A percentile compares a stretch with the other conserved stretches of the same genome.
These are phyloP conservation scores for Leptoteleia sp. DNA, from an alignment of 1,140 invertebrate species.

Conservation along the genomic window DNA sequence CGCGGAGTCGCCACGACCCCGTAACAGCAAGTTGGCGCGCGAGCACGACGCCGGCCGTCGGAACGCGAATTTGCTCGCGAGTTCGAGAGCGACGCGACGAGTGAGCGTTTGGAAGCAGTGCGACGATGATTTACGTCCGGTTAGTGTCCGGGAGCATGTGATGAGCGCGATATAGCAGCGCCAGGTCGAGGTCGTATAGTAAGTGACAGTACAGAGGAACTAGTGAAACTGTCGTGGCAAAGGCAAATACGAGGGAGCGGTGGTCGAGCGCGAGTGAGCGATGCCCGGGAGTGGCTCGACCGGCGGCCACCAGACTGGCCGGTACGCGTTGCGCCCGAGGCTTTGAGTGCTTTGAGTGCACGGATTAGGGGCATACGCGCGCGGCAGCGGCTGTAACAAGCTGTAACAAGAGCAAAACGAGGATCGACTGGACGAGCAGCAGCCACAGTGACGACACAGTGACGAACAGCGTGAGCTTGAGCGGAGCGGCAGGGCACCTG, in stretches of 20 bases:
- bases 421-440: too few species aligned
- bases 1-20: conserved; percentile 15
- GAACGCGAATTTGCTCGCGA: conserved; percentile 31
- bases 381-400: too few species aligned
- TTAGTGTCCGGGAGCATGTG: conserved; percentile 23
- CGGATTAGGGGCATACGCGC: too few species aligned
- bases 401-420: too few species aligned
- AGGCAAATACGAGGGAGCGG: not conserved
- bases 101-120: conserved; percentile 4
- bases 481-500: conserved; percentile 35
- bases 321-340: not conserved
- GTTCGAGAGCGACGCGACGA: not conserved
- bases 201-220: too few species aligned
- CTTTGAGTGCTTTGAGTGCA: too few species aligned
- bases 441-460: too few species aligned
- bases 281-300: conserved; percentile 29
- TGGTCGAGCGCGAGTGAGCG: conserved; percentile 17
- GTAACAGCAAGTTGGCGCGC: not conserved
- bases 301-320: not conserved
- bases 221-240: too few species aligned
- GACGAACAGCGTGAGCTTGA: too few species aligned
- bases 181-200: too few species aligned
- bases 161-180: too few species aligned
- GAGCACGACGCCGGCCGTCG: conserved; percentile 46
- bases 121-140: conserved; percentile 6